Evolutionary conservation across 2,797 vertebrate species (phyloP), one percentile per base, ranked within the genome.

Genomic region (Phoxinus dragarum): DNA sequence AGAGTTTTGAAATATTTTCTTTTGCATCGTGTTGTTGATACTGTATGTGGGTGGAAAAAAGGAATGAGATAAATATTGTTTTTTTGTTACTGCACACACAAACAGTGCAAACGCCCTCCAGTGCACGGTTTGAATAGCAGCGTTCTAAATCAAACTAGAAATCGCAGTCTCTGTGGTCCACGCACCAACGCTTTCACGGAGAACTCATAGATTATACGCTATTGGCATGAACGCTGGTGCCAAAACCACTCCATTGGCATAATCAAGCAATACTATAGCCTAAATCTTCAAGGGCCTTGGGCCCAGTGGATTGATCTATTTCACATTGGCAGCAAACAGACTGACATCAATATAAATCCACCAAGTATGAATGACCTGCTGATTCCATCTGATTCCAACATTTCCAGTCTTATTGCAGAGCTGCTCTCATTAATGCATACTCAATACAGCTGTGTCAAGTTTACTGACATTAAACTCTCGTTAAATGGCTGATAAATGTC

Each of bases 71-170:
- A 11, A 78, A 59, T 75, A 67, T 6, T 36, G 68, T 75, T 38
- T 64, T 9, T 36, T 67, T 44, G 73, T 31, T 27, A 54, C 73
- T 64, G 34, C 59, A 47, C 72, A 83, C 81, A 75, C 59, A 67
- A 77, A 84, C 61, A 44, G 49, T 9, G 40, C 82, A 84, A 54
- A 84, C n/a, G 4, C 66, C 82, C 74, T 84, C 74, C 49, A 31
- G 74, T 78, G 82, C 64, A 78, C 17, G 12, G 67, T 79, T 84
- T 84, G 52, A 79, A 84, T 71, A 72, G 83, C 83, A 49, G 66
- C 38, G 8, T 49, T 79, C 75, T 84, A 84, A 84, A 84, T 84
- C 83, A 84, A 84, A 84, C 67, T 44, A 84, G 83, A 84, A 71
- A 84, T 47, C 31, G 38, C 69, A 84, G 86, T 61, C 76, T 84